A percentile compares a stretch with the other conserved stretches of the same genome.
Evolutionary conservation across 1,140 invertebrate genomes (phyloP).

Genomic region (Solenopsis fugax): DNA sequence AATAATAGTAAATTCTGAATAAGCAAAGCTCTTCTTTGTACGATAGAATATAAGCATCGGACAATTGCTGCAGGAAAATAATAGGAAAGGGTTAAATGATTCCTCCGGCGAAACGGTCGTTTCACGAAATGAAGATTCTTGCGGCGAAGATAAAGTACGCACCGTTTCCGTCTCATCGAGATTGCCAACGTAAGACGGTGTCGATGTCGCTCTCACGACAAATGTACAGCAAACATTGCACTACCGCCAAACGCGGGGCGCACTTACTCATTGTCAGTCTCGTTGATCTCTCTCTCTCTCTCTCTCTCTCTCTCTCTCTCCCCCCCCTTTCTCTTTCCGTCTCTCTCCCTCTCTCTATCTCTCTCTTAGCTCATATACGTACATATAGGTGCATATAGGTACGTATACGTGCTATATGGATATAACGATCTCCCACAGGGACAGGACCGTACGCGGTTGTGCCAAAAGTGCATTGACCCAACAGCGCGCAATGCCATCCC

Average conservation of each 20-base stretch:
- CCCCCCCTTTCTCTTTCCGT: background rate
- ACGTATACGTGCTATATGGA: slow-evolving; percentile 17
- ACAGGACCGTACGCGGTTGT: slow-evolving; percentile 39
- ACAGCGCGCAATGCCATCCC: slow-evolving; percentile 56
- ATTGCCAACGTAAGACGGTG: slow-evolving; percentile 67
- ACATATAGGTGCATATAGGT: background rate
- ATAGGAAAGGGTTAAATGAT: slow-evolving; percentile 15
- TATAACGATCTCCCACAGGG: slow-evolving; percentile 60
- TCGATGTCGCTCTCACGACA: slow-evolving; percentile 68
- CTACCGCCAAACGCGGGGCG: slow-evolving; percentile 40
- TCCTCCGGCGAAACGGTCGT: background rate
- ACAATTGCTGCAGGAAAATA: background rate
- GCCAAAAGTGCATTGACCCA: slow-evolving; percentile 74
- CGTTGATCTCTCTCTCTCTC: background rate
- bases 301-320: slow-evolving; percentile 24
- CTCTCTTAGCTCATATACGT: background rate
- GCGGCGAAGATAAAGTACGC: slow-evolving; percentile 24
- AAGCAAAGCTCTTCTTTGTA: background rate
- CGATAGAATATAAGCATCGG: background rate
- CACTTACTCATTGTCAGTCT: slow-evolving; percentile 71
- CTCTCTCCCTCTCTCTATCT: background rate
- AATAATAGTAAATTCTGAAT: background rate
- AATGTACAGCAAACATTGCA: slow-evolving; percentile 71
- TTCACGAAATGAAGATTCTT: slow-evolving; percentile 36
- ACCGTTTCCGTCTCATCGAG: slow-evolving; percentile 44